Evolutionary conservation across 2,113 vertebrate genomes (phyloP).

Genomic region (Lichenostomus cassidix): DNA sequence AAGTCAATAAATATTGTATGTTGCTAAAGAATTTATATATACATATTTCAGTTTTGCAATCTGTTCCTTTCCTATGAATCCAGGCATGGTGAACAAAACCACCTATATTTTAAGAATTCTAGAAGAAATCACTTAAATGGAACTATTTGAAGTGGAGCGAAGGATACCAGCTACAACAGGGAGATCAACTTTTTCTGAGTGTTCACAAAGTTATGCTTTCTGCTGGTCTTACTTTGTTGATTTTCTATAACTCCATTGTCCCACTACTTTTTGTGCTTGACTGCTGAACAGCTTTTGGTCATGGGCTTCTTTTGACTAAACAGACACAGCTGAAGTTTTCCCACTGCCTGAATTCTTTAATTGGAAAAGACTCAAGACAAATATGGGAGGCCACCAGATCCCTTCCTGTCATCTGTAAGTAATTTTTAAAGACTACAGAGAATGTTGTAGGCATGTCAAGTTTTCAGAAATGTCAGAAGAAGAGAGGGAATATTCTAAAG

Average conservation of each 20-base stretch:
- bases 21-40: not conserved
- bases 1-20: not conserved
- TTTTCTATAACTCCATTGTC: not conserved
- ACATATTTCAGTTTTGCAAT: not conserved
- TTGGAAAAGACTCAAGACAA: constrained; percentile 39
- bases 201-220: not conserved
- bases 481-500: not conserved
- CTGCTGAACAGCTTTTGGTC: constrained; percentile 10
- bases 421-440: constrained; percentile 14
- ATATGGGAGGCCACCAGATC: not conserved
- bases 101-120: not conserved
- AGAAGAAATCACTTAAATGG: not conserved
- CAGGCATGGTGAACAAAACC: not conserved
- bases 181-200: not conserved
- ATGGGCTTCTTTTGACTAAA: not conserved
- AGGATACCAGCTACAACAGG: not conserved
- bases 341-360: not conserved
- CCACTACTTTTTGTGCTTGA: not conserved
- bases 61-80: not conserved
- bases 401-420: constrained; percentile 26
- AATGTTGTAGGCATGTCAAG: not conserved
- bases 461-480: not conserved
- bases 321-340: constrained; percentile 9
- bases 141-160: not conserved
- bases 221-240: not conserved